Evolutionary conservation across 2,797 vertebrate species (phyloP).

Genomic region (Acanthurus leucopareius): DNA sequence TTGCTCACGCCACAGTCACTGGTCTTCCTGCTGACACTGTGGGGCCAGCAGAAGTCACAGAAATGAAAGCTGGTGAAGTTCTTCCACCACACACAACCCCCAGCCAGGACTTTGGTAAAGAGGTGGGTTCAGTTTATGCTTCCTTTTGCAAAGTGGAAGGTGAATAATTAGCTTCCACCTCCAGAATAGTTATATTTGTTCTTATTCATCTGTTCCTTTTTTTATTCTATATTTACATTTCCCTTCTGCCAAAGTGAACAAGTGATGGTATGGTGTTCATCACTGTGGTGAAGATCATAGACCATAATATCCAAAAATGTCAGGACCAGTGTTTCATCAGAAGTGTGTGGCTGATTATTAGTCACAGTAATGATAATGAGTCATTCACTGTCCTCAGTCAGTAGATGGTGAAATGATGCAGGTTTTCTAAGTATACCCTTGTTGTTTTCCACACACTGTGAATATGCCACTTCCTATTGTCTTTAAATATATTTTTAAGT

Average conservation of each 20-base stretch:
- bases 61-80: constrained; percentile 64
- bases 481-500: neutral
- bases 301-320: neutral
- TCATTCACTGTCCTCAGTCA: neutral
- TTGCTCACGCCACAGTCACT: constrained; percentile 71
- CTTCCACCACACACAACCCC: constrained; percentile 82
- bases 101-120: constrained; percentile 83
- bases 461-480: constrained; percentile 31
- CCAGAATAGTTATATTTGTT: neutral
- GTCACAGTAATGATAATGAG: neutral
- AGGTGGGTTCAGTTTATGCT: constrained; percentile 76
- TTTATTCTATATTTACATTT: neutral
- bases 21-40: constrained; percentile 60
- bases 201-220: neutral
- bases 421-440: neutral
- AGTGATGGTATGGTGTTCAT: neutral
- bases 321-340: neutral
- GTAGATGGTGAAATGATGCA: constrained; percentile 4
- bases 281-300: neutral
- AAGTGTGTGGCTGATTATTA: neutral
- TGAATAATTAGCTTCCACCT: neutral
- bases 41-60: constrained; percentile 42
- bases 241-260: neutral
- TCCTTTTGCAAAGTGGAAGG: neutral
- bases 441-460: constrained; percentile 8